phyloP scores from a whole-genome alignment of 1,140 invertebrate species.

The Drosophila micromelanica region DNA sequence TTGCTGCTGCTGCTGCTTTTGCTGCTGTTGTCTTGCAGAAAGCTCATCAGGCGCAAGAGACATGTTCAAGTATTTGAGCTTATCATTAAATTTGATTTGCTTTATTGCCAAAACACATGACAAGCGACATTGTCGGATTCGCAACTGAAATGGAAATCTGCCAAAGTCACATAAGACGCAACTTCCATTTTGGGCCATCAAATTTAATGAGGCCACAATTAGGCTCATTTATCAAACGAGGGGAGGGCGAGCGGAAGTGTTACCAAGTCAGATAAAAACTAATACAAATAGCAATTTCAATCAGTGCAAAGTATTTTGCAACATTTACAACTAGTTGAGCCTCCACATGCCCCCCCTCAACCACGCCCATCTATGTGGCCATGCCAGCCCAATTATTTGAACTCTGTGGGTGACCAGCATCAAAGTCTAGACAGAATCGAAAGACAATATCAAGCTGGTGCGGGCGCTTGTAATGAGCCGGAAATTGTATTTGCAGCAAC shows the following conservation, averaged over 20 bases:
- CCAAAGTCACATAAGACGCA: constrained; percentile 24
- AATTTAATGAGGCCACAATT: constrained; percentile 68
- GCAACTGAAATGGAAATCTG: constrained; percentile 32
- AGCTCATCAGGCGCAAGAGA: constrained; percentile 67
- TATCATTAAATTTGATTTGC: constrained; percentile 82
- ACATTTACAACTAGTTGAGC: constrained; percentile 14
- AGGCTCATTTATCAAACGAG: constrained; percentile 65
- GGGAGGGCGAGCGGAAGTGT: no score
- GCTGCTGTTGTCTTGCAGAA: constrained; percentile 1
- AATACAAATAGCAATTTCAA: constrained; percentile 25
- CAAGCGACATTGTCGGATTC: constrained; percentile 18
- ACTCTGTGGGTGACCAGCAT: constrained; percentile 31
- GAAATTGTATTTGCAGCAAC: constrained; percentile 37
- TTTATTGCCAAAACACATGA: constrained; percentile 55
- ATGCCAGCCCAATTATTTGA: constrained; percentile 44
- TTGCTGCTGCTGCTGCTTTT: constrained; percentile 14
- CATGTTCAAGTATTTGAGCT: constrained; percentile 70
- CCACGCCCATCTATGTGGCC: constrained; percentile 6
- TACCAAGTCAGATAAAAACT: constrained; percentile 4
- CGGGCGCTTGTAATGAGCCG: constrained; percentile 35
- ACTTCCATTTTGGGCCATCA: constrained; percentile 34
- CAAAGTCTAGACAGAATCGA: constrained; percentile 21
- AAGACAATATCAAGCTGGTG: neutral
- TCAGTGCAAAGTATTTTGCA: constrained; percentile 41
- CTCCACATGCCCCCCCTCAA: neutral